Evolutionary conservation across 2,797 vertebrate genomes (phyloP).

Genomic region (Galagoides demidoff): DNA sequence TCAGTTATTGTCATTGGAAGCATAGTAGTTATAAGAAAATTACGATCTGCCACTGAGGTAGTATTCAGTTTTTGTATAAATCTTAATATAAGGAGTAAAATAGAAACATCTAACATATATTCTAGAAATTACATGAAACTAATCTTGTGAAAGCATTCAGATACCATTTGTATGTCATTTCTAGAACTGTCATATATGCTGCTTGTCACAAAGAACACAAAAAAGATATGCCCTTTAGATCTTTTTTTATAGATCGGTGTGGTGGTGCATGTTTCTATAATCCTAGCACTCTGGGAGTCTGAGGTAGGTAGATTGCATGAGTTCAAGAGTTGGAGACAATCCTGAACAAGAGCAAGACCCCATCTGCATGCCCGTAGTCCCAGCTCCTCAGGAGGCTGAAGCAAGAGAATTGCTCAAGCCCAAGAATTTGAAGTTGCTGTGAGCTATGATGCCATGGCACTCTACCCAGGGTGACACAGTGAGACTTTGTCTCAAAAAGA

Average conservation of each 20-base stretch:
- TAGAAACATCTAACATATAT: neutral
- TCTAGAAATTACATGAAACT: neutral
- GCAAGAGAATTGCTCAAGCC: too few species aligned
- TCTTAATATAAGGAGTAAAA: neutral
- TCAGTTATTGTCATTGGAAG: neutral
- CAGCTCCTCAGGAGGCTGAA: too few species aligned
- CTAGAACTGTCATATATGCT: neutral
- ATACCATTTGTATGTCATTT: neutral
- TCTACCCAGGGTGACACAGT: too few species aligned
- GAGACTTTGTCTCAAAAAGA: too few species aligned
- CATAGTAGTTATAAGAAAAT: neutral
- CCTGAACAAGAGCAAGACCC: too few species aligned
- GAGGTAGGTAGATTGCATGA: too few species aligned
- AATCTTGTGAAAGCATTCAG: neutral
- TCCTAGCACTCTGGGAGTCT: too few species aligned
- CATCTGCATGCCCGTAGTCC: too few species aligned
- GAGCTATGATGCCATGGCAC: too few species aligned
- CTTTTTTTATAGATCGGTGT: neutral
- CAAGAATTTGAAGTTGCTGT: too few species aligned
- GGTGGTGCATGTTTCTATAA: too few species aligned
- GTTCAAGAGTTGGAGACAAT: too few species aligned
- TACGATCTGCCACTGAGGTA: neutral
- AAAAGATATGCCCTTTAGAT: neutral
- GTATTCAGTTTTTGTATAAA: neutral
- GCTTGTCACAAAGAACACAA: neutral